Evolutionary conservation across 2,113 vertebrate species (phyloP).

Genomic region (Cettia cetti): DNA sequence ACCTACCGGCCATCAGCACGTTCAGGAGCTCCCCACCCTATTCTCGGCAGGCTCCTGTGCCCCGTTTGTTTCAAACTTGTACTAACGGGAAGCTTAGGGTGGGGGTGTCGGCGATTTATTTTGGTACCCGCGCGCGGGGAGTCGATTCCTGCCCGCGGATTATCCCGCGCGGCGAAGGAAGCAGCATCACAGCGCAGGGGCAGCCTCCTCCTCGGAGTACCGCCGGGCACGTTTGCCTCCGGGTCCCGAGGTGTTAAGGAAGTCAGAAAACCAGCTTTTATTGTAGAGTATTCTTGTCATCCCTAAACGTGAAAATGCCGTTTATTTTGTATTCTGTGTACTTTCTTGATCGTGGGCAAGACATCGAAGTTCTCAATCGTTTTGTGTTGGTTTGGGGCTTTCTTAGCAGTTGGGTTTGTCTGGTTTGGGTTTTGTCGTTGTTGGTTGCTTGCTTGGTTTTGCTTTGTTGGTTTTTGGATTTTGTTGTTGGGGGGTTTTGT

Average conservation of each 20-base stretch:
- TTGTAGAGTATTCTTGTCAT: not conserved
- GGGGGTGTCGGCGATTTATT: not conserved
- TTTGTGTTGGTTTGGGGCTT: not conserved
- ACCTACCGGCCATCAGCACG: rapidly evolving
- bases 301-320: not conserved
- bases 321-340: not conserved
- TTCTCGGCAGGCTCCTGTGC: no score
- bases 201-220: no score
- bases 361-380: not conserved
- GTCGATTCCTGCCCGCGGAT: rapidly evolving
- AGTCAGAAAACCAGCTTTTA: not conserved
- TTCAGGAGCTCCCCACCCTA: rapidly evolving
- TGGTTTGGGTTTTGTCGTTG: not conserved
- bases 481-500: not conserved
- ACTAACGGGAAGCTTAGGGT: rapidly evolving
- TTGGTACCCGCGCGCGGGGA: rapidly evolving
- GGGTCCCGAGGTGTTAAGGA: not conserved
- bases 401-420: not conserved
- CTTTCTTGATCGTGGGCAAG: not conserved
- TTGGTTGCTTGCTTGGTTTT: not conserved
- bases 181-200: not conserved
- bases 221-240: not conserved
- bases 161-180: no score
- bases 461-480: not conserved
- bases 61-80: rapidly evolving